These are phyloP conservation scores for Lumbricus terrestris DNA, from an alignment of 2,888 invertebrate genomes.

Conservation along the genomic window DNA sequence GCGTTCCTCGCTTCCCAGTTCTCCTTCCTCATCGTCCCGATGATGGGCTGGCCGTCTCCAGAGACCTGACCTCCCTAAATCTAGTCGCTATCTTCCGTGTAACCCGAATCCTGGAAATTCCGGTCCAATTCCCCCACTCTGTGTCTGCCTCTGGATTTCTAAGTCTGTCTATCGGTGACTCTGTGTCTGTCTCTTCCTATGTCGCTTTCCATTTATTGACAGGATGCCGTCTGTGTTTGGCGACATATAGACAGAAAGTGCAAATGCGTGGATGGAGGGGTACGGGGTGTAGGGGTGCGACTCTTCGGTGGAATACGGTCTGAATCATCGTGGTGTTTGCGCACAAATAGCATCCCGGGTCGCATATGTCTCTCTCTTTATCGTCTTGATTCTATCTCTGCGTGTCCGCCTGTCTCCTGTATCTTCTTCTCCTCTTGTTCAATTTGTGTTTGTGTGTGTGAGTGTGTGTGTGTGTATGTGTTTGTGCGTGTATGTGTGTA, in stretches of 20 bases:
- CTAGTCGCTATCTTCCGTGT: background rate
- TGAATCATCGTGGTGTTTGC: background rate
- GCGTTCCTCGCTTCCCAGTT: background rate
- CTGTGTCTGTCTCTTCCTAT: background rate
- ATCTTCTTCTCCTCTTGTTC: too few relatives aligned
- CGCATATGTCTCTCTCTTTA: background rate
- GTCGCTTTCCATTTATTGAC: background rate
- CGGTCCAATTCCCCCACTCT: background rate
- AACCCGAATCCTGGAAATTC: background rate
- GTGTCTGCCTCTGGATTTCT: background rate
- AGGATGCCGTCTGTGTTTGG: background rate
- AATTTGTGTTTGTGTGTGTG: too few relatives aligned
- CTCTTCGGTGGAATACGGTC: background rate
- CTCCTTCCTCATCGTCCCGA: background rate
- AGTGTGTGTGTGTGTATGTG: too few relatives aligned
- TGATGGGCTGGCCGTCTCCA: background rate
- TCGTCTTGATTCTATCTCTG: too few relatives aligned
- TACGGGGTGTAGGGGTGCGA: background rate
- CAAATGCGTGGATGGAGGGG: background rate
- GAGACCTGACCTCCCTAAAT: conserved; percentile 3
- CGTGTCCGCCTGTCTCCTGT: too few relatives aligned
- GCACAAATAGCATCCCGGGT: background rate
- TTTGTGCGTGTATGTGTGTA: too few relatives aligned
- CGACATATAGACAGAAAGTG: background rate
- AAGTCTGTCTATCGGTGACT: too few relatives aligned